Base-by-base conservation (phyloP, 1,140 invertebrate genomes). In the Scaptomyza hsui region DNA sequence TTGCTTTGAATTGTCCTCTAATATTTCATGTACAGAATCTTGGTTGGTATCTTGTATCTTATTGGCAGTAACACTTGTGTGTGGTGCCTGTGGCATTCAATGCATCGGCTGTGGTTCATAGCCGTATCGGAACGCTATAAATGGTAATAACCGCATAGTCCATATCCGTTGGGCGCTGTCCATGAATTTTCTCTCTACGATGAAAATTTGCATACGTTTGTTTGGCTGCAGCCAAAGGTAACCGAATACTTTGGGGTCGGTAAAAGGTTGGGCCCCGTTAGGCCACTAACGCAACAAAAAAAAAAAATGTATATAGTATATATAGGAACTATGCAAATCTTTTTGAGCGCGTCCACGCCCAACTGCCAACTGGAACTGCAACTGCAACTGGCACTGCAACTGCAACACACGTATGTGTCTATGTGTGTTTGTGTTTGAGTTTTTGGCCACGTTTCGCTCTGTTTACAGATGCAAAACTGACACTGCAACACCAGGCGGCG, bases 391-490 rank as follows among this genome's bases (percentile, higher is more conserved):
- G 41, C 12, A 19, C 19, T 56, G n/a, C 52, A 53, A 24, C 15
- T 47, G 42, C 52, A n/a, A 35, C n/a, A 24, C 24, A 44, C 41
- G 18, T 21, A 19, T 51, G 42, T 47, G 18, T 60, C 6, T 48
- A 2, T 45, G n/a, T 32, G 4, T 60, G 29, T 21, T 21, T 59
- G 16, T 35, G 32, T 24, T n/a, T n/a, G n/a, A n/a, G 44, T 18
- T 16, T 29, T 45, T 47, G 56, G 41, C 29, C 32, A 32, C 35
- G 72, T 69, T 53, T 48, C 69, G 69, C 81, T 80, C 81, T 80
- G 81, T 80, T 85, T 80, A 76, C 64, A 62, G 55, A 75, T 65
- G 52, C 76, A 85, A 77, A 77, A 67, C 78, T 80, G 80, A 85
- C 80, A 83, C 75, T 68, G 75, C 75, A 75, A 69, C 69, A 65